Conservation (phyloP, 2,888 invertebrate species). For the Cantharis rufa region DNA sequence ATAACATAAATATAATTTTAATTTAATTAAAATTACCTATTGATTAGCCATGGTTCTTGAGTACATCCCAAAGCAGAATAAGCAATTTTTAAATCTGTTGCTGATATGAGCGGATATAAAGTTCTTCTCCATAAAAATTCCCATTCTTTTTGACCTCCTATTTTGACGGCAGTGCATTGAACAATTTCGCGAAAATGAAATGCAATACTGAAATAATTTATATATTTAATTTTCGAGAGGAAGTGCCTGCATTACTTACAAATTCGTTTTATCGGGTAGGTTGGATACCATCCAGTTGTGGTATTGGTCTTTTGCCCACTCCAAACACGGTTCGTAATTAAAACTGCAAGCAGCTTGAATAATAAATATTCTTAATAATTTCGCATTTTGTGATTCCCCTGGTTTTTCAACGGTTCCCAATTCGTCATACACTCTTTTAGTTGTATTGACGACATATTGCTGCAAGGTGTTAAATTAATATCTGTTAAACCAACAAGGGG, state of each 20-base stretch:
- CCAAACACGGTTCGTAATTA: constrained; percentile 60
- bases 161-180: constrained; percentile 65
- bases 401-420: constrained; percentile 60
- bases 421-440: constrained; percentile 56
- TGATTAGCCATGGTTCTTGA: constrained; percentile 58
- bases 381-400: constrained; percentile 61
- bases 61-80: constrained; percentile 59
- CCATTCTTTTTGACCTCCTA: constrained; percentile 71
- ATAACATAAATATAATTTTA: not conserved
- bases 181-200: constrained; percentile 67
- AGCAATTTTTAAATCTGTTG: constrained; percentile 57
- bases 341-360: constrained; percentile 64
- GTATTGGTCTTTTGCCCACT: constrained; percentile 59
- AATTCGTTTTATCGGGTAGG: constrained; percentile 48
- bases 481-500: too few species aligned
- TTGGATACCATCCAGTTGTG: constrained; percentile 47
- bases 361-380: constrained; percentile 62
- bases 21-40: constrained; percentile 48
- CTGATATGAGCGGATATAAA: constrained; percentile 62
- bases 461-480: constrained; percentile 36
- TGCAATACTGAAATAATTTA: constrained; percentile 60
- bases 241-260: constrained; percentile 40
- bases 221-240: not conserved
- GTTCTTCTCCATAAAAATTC: constrained; percentile 70
- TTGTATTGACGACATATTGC: constrained; percentile 57